Conservation (phyloP, 2,888 invertebrate species). For the Sinhomidia bicolor region DNA sequence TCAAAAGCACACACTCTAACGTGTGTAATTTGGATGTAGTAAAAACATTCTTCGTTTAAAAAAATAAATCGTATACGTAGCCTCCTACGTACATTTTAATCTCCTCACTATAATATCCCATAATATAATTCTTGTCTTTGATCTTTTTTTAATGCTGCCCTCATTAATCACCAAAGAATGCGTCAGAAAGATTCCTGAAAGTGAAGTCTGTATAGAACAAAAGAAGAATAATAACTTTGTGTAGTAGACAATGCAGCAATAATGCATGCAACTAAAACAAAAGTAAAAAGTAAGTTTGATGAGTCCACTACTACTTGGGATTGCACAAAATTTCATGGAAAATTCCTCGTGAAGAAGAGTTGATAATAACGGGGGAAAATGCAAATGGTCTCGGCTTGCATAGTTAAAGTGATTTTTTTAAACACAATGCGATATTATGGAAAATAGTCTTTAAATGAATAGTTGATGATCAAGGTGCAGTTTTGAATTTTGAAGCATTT, state of each 20-base stretch:
- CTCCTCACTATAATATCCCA: background rate
- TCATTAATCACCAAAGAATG: constrained; percentile 19
- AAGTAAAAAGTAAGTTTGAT: too few species aligned
- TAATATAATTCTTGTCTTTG: background rate
- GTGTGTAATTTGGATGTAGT: background rate
- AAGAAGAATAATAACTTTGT: background rate
- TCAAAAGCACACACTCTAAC: background rate
- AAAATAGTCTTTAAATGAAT: too few species aligned
- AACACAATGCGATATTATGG: too few species aligned
- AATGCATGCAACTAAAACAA: background rate
- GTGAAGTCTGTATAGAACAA: background rate
- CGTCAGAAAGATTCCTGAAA: constrained; percentile 22
- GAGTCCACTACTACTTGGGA: too few species aligned
- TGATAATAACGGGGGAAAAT: too few species aligned
- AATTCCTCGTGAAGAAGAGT: too few species aligned
- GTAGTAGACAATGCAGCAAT: background rate
- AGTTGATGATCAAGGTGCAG: too few species aligned
- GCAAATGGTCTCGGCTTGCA: too few species aligned
- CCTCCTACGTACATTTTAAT: background rate
- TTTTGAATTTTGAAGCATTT: too few species aligned
- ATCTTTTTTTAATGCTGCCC: background rate
- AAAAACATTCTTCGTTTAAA: background rate
- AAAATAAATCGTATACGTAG: background rate
- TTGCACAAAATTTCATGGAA: too few species aligned
- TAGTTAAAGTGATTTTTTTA: too few species aligned